Base-by-base conservation (phyloP, 2,797 vertebrate species). In the Leuciscus waleckii region DNA sequence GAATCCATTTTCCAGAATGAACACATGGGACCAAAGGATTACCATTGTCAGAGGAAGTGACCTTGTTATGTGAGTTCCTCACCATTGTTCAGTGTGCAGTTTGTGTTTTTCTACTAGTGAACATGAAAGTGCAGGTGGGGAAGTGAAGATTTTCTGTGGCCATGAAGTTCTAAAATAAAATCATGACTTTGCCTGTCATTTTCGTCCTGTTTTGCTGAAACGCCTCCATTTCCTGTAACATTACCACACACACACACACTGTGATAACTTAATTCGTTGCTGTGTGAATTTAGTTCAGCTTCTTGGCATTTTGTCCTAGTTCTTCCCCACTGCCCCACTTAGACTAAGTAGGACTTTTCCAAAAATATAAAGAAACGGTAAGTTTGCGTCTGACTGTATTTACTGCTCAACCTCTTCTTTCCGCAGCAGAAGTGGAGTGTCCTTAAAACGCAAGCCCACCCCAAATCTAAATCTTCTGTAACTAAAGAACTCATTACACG, bases 281-380 rank as follows among this genome's bases (percentile, higher is more conserved):
- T 32, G 35, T 74, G 77, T 37, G 8, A 73, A 88, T 88, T 74
- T 85, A 88, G 82, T 83, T 89, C 76, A 85, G 26, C 85, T n/a
- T 58, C 82, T 87, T 81, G 65, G 39, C 68, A 79, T 85, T 88
- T 80, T 74, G 89, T 80, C 89, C 89, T 88, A 89, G 83, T 89
- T 89, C 56, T 87, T 68, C 80, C 58, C n/a, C 43, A 29, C 78
- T 88, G 89, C 87, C 85, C 89, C 51, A 89, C 85, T 89, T 89
- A 85, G 58, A 39, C 77, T 83, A 89, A 88, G 74, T 89, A 87
- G 89, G 89, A 73, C 87, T 87, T 80, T 89, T 87, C 89, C 85
- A 89, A 89, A 89, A 88, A 88, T 89, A 89, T 74, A 82, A 87
- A 43, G 67, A 76, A 81, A 70, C 29, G 29, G 46, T 82, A 69